Base-by-base conservation (phyloP, 1,140 invertebrate species). In the Eumeta japonica region DNA sequence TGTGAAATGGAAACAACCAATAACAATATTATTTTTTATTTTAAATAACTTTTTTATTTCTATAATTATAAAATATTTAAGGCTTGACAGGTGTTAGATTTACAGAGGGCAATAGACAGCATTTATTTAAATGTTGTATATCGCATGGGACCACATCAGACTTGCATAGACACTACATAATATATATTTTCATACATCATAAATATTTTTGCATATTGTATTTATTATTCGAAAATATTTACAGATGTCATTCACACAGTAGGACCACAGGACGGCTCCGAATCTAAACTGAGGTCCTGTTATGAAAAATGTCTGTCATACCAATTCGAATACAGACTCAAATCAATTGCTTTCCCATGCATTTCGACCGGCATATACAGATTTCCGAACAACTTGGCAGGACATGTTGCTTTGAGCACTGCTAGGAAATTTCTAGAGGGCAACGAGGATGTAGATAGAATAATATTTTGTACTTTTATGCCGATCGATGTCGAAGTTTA, bases 361-460 rank as follows among this genome's bases (percentile, higher is more conserved):
- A 90, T 93, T 53, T 89, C 88, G 0, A 92, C 90, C 34, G 90
- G 90, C 10, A 80, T 92, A 40, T 92, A 91, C 76, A 88, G 87
- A 2, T 94, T 91, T 73, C 90, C 90, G 1, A 85, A 85, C 71
- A 77, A 81, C 45, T 59, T 81, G 20, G 90, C 90, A 0, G 84
- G 87, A 3, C 78, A 85, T 54, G 82, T 92, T 11, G 89, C 88
- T 28, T 50, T 89, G 10, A 60, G 66, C 10, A 82, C 82, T 11
- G 81, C 88, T 0, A 76, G 87, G 40, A 75, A 81, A 35, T 87
- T 82, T 67, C 67, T 92, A 13, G 79, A 86, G 57, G 55, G 78
- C 10, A 78, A 89, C 61, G 52, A 59, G 5, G 57, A 84, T 67
- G 54, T 92, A 47, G 84, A 90, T 20, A 76, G 86, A 54, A 74